Conservation (phyloP, 2,797 vertebrate genomes). For the Benthosema pterotum region DNA sequence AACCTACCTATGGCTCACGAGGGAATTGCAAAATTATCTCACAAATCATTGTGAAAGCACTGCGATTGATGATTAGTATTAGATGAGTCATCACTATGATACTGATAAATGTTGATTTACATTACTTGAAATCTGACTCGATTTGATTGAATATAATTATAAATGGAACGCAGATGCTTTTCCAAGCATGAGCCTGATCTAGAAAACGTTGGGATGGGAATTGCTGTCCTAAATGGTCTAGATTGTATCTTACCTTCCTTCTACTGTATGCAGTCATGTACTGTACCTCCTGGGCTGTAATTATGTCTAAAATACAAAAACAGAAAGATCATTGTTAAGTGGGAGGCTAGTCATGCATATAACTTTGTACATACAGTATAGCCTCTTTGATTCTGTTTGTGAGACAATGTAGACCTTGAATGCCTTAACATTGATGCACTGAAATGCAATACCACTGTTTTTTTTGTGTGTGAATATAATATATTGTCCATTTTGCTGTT, state of each 20-base stretch:
- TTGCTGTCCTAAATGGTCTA: neutral
- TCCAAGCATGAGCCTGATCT: too few relatives aligned
- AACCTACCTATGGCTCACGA: too few relatives aligned
- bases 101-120: too few relatives aligned
- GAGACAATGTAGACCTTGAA: slow-evolving; percentile 3
- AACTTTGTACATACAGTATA: neutral
- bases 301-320: slow-evolving; percentile 14
- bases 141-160: too few relatives aligned
- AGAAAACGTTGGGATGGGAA: too few relatives aligned
- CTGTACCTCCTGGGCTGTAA: slow-evolving; percentile 5
- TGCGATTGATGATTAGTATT: neutral
- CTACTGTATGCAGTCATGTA: neutral
- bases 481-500: too few relatives aligned
- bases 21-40: neutral
- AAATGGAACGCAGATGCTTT: too few relatives aligned
- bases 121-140: too few relatives aligned
- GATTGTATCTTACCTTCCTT: too few relatives aligned
- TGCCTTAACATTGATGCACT: slow-evolving; percentile 16
- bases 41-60: neutral
- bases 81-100: too few relatives aligned
- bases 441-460: neutral
- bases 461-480: slow-evolving; percentile 6
- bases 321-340: neutral
- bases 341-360: neutral
- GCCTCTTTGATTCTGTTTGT: neutral